Evolutionary conservation across 1,140 invertebrate genomes (phyloP), one percentile per base, ranked within the genome.

Genomic region (Lordiphosa stackelbergi): DNA sequence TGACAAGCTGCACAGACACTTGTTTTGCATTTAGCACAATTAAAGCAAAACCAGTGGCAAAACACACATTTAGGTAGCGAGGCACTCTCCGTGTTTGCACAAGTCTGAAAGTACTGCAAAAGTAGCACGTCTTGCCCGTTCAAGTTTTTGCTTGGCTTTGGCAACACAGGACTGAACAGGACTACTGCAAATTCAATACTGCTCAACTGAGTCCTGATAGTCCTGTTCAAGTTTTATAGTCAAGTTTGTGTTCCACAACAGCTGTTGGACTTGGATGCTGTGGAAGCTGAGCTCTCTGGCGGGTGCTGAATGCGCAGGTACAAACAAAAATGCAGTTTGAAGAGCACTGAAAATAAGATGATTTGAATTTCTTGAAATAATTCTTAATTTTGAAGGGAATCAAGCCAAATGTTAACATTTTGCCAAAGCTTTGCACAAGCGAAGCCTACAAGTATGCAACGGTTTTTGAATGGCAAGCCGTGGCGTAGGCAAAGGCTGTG

Each of bases 121-220:
- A 55, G 45, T 45, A 35, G 59, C 46, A 57, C 49, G 41, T 52
- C 61, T 65, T 43, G 11, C 52, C 34, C 36, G 57, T 41, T 13
- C 16, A 46, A 13, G 54, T 9, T 8, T 45, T 16, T 43, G n/a
- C 13, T 36, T 57, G 3, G 52, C 28, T 22, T 34, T 65, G 57
- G 54, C 54, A 79, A 69, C 60, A 79, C 65, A 51, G 59, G 55
- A 68, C 62, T 81, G 75, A 81, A 68, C 66, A 81, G 69, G 77
- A 81, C 73, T 84, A 83, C 75, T 83, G 64, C 36, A 41, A 69
- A 63, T n/a, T n/a, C n/a, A n/a, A n/a, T n/a, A n/a, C n/a, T n/a
- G n/a, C n/a, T n/a, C n/a, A n/a, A n/a, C n/a, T n/a, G n/a, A n/a
- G n/a, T n/a, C n/a, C n/a, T n/a, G n/a, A n/a, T n/a, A n/a, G n/a